Evolutionary conservation across 2,113 vertebrate species (phyloP).

Genomic region (Lagopus leucura): DNA sequence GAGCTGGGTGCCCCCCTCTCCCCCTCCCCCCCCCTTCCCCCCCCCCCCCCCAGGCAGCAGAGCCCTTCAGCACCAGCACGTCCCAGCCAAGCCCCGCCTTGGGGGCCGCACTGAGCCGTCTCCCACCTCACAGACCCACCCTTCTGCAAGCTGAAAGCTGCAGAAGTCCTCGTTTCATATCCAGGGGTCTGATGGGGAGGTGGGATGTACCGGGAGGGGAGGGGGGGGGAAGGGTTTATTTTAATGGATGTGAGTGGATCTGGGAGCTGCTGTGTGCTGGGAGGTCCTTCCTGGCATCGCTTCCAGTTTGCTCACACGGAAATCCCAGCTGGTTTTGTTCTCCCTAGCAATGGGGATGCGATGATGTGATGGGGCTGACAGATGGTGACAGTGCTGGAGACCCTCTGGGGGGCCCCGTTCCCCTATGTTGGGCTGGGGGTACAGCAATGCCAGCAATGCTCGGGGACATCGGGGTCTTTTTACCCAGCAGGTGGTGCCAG

Average conservation of each 20-base stretch:
- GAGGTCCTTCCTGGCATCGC: neutral
- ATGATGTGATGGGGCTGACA: neutral
- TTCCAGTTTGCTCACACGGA: fast-evolving
- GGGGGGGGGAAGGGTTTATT: too few species aligned
- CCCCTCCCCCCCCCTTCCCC: too few species aligned
- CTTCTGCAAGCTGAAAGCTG: neutral
- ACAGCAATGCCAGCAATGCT: neutral
- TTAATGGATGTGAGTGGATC: too few species aligned
- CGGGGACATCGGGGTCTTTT: fast-evolving
- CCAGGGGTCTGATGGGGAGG: fast-evolving
- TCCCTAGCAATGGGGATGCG: neutral
- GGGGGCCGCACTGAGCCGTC: neutral
- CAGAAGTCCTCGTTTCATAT: fast-evolving
- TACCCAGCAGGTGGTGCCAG: neutral
- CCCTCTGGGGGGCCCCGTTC: neutral
- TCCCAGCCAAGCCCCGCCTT: neutral
- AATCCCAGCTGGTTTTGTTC: neutral
- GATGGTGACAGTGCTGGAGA: neutral
- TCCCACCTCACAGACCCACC: neutral
- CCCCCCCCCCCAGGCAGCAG: too few species aligned
- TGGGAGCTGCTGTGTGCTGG: neutral
- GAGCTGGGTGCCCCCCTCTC: too few species aligned
- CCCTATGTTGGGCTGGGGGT: fast-evolving
- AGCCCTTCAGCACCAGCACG: neutral
- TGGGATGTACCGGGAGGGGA: neutral